phyloP scores from a whole-genome alignment of 2,113 vertebrate species.

The Chionis minor region DNA sequence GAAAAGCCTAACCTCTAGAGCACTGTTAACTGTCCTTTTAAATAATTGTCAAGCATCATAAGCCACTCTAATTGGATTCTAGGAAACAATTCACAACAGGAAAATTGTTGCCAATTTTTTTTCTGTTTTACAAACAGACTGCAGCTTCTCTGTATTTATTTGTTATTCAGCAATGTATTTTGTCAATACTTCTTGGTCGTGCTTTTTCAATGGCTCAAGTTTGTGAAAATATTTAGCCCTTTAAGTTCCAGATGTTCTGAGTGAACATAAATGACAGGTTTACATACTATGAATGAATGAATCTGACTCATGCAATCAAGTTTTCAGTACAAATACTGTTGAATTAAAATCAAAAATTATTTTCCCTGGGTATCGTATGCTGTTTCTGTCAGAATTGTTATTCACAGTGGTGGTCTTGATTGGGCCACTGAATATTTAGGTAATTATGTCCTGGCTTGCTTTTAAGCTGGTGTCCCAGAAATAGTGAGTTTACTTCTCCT shows the following conservation, averaged over 20 bases:
- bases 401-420: background rate
- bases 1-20: background rate
- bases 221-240: background rate
- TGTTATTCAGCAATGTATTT: background rate
- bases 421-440: background rate
- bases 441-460: background rate
- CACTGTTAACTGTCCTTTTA: background rate
- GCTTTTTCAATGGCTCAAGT: background rate
- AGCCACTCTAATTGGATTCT: background rate
- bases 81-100: background rate
- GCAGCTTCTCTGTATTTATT: background rate
- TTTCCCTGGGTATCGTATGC: background rate
- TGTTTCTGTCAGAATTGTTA: background rate
- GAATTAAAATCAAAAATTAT: background rate
- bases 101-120: background rate
- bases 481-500: background rate
- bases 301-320: background rate
- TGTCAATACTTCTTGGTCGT: background rate
- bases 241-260: background rate
- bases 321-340: background rate
- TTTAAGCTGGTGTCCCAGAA: rapidly evolving
- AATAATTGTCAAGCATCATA: background rate
- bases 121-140: background rate
- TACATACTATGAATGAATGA: background rate
- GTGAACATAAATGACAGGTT: background rate